Conservation (phyloP, 2,113 vertebrate genomes). For the Ophthalmotilapia sp. region DNA sequence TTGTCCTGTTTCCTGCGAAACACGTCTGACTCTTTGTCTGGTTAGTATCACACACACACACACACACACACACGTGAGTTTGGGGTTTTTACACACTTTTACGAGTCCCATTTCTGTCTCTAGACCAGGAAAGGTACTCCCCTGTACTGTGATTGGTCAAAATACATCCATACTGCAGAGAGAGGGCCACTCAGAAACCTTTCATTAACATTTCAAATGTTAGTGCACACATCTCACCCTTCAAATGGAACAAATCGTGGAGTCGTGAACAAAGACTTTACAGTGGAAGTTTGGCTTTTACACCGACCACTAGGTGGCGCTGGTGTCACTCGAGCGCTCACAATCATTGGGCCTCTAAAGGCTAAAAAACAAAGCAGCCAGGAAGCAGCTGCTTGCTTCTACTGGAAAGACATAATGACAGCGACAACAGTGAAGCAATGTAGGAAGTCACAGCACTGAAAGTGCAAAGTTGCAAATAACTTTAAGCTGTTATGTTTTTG, state of each 20-base stretch:
- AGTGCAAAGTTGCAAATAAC: background rate
- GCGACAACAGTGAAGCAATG: background rate
- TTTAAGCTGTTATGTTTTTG: background rate
- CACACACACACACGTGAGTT: background rate
- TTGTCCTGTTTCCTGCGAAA: background rate
- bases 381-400: background rate
- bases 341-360: background rate
- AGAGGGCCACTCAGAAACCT: background rate
- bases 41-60: background rate
- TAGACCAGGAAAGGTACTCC: background rate
- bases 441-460: background rate
- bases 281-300: background rate
- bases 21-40: background rate
- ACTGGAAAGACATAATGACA: background rate
- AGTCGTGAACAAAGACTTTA: background rate
- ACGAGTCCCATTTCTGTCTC: background rate
- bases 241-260: background rate
- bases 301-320: fast-evolving
- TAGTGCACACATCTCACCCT: background rate
- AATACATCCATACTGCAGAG: background rate
- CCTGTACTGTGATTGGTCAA: background rate
- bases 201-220: background rate
- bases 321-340: fast-evolving
- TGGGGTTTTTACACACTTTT: fast-evolving
- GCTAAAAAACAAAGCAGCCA: background rate